These are phyloP conservation scores for Hozukius guyotensis DNA, from an alignment of 2,797 vertebrate genomes.

Conservation along the genomic window DNA sequence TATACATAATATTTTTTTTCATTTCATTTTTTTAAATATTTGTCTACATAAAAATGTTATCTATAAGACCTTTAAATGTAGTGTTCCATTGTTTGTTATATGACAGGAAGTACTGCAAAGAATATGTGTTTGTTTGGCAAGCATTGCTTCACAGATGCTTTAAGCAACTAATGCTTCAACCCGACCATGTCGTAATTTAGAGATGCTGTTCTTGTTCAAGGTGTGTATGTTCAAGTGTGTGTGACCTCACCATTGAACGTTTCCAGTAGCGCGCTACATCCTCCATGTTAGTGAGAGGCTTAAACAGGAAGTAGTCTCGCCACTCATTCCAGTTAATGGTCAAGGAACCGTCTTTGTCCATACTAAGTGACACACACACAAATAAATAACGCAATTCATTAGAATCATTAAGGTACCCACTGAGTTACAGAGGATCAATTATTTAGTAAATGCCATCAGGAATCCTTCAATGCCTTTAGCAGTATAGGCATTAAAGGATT, in stretches of 20 bases:
- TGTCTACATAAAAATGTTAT: no score
- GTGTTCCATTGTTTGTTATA: not conserved
- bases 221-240: not conserved
- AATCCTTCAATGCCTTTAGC: not conserved
- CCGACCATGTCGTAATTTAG: not conserved
- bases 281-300: conserved; percentile 88
- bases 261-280: conserved; percentile 92
- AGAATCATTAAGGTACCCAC: not conserved
- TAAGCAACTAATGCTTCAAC: not conserved
- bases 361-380: conserved; percentile 75
- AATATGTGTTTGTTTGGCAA: not conserved
- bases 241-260: conserved; percentile 85
- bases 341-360: conserved; percentile 91
- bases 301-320: conserved; percentile 92
- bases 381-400: not conserved
- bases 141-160: not conserved
- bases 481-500: no score
- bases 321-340: conserved; percentile 93
- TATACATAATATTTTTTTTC: no score
- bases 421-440: not conserved
- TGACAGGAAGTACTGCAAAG: not conserved
- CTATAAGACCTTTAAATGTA: no score
- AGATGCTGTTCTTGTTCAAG: not conserved
- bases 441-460: not conserved
- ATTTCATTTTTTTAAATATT: no score